Conservation (phyloP, 1,140 invertebrate genomes). For the Drosophila punjabiensis region DNA sequence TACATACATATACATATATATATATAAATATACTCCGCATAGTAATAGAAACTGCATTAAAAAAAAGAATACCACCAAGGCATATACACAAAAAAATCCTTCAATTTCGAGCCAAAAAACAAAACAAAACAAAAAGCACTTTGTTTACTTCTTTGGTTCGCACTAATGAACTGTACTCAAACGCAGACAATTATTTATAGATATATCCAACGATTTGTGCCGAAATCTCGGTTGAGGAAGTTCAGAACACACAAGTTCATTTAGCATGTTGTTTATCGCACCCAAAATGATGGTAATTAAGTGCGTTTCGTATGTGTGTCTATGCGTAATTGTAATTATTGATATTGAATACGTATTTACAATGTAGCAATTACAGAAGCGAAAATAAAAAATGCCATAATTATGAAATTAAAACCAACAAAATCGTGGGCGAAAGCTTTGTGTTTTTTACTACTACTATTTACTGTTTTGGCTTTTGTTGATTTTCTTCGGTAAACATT, state of each 20-base stretch:
- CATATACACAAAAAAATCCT: conserved; percentile 67
- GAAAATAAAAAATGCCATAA: conserved; percentile 80
- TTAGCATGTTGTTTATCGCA: conserved; percentile 76
- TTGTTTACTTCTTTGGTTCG: conserved; percentile 31
- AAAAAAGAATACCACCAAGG: conserved; percentile 59
- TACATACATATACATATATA: conserved; percentile 19
- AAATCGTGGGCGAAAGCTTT: conserved; percentile 26
- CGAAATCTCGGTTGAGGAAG: conserved; percentile 17
- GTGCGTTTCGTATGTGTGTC: conserved; percentile 64
- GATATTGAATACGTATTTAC: conserved; percentile 82
- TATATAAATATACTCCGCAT: conserved; percentile 30
- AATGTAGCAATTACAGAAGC: conserved; percentile 81
- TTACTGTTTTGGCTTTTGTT: conserved; percentile 11
- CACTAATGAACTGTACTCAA: conserved; percentile 71
- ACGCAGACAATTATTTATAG: conserved; percentile 61
- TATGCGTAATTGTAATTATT: conserved; percentile 80
- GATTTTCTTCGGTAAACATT: conserved; percentile 26
- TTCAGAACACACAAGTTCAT: conserved; percentile 29
- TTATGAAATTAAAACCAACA: conserved; percentile 69
- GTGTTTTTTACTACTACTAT: conserved; percentile 2
- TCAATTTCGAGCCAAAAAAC: conserved; percentile 60
- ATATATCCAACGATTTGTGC: conserved; percentile 31
- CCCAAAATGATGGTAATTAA: conserved; percentile 53
- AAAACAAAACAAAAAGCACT: not conserved
- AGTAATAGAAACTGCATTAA: conserved; percentile 37